Evolutionary conservation across 1,140 invertebrate species (phyloP).

Genomic region (Bombus confusus): DNA sequence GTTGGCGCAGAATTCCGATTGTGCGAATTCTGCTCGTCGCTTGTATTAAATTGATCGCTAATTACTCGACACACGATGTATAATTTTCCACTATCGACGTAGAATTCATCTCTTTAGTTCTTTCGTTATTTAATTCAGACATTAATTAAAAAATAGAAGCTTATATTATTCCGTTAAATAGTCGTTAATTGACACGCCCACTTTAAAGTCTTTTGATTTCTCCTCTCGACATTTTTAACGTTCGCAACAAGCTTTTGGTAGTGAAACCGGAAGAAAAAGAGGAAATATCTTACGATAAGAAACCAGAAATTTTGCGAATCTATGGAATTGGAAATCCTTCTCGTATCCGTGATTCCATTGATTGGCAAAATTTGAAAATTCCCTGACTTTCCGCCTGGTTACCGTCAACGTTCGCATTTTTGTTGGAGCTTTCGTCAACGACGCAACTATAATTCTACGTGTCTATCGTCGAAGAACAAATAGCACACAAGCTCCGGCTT

Average conservation of each 20-base stretch:
- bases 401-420: background rate
- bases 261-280: background rate
- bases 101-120: background rate
- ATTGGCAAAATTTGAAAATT: background rate
- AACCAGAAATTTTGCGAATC: background rate
- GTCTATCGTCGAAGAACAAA: too few relatives aligned
- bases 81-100: background rate
- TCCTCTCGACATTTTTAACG: too few relatives aligned
- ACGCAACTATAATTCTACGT: background rate
- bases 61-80: background rate
- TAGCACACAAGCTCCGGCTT: background rate
- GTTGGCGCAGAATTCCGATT: background rate
- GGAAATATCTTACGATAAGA: too few relatives aligned
- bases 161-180: slow-evolving; percentile 30
- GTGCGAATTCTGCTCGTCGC: background rate
- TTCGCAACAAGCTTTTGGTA: background rate
- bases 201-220: slow-evolving; percentile 8
- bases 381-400: background rate
- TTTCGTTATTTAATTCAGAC: background rate
- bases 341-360: too few relatives aligned
- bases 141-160: slow-evolving; percentile 13
- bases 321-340: background rate
- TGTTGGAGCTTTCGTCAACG: background rate
- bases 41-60: background rate
- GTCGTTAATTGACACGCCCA: background rate